phyloP scores from a whole-genome alignment of 2,888 invertebrate genomes.

The Mellilla xanthometata region DNA sequence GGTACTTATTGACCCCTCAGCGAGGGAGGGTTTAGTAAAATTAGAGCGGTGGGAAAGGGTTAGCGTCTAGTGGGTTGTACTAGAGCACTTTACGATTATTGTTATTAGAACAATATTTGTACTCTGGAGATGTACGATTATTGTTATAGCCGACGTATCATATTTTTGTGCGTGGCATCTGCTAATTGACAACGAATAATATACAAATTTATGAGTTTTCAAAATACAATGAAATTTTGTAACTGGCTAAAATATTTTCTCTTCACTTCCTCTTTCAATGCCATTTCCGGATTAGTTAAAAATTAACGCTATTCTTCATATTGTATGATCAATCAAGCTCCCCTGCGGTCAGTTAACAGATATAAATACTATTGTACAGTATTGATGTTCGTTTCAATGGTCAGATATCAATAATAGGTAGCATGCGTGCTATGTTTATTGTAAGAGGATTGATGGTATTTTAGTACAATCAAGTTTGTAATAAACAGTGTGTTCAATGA shows the following conservation, averaged over 20 bases:
- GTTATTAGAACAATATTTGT: conserved; percentile 82
- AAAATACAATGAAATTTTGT: too few species aligned
- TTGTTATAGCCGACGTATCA: conserved; percentile 60
- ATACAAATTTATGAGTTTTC: too few species aligned
- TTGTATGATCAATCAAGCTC: conserved; percentile 61
- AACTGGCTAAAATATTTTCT: conserved; percentile 17
- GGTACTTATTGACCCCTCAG: conserved; percentile 68
- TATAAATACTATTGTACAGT: conserved; percentile 50
- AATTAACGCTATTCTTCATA: conserved; percentile 66
- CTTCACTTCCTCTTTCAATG: conserved; percentile 5
- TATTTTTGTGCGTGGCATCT: conserved; percentile 43
- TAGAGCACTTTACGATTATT: conserved; percentile 78
- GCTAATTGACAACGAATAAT: conserved; percentile 28
- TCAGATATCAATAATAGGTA: conserved; percentile 34
- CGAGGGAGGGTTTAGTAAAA: conserved; percentile 76
- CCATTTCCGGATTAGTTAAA: conserved; percentile 43
- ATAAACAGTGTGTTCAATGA: conserved; percentile 37
- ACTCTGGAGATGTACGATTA: conserved; percentile 73
- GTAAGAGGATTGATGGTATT: conserved; percentile 42
- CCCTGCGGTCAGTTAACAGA: conserved; percentile 56
- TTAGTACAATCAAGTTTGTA: conserved; percentile 45
- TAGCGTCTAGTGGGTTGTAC: conserved; percentile 52
- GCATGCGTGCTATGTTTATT: conserved; percentile 49
- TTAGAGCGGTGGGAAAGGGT: conserved; percentile 82
- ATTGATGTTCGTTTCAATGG: conserved; percentile 48